phyloP scores from a whole-genome alignment of 2,888 invertebrate species.

The Drosophila lutescens region DNA sequence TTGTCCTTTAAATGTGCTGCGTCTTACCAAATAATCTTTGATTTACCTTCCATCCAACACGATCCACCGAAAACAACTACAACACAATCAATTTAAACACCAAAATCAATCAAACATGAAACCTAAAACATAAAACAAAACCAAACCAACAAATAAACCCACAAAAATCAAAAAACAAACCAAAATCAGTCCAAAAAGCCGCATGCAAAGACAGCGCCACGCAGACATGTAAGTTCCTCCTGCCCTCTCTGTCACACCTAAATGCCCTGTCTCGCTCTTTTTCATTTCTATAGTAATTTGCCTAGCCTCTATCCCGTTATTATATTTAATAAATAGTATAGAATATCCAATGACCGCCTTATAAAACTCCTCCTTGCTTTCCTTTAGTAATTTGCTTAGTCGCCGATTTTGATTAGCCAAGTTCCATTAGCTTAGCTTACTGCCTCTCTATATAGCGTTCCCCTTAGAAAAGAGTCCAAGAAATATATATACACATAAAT shows the following conservation, averaged over 20 bases:
- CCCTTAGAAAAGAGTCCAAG: neutral
- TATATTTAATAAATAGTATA: neutral
- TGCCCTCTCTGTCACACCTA: neutral
- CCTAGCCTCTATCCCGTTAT: neutral
- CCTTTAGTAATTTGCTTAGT: constrained; percentile 18
- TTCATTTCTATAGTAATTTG: neutral
- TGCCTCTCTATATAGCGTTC: neutral
- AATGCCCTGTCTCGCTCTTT: constrained; percentile 1
- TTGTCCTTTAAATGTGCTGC: constrained; percentile 35
- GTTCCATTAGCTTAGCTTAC: constrained; percentile 13
- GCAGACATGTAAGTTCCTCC: constrained; percentile 81
- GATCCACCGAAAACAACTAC: constrained; percentile 42
- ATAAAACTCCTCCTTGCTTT: neutral
- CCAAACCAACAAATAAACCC: neutral
- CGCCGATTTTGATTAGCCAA: constrained; percentile 15
- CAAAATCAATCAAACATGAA: neutral
- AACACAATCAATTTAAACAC: constrained; percentile 16
- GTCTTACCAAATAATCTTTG: constrained; percentile 55
- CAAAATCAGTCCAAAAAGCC: constrained; percentile 67
- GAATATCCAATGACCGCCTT: neutral
- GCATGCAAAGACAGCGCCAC: constrained; percentile 82
- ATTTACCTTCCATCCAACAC: constrained; percentile 59
- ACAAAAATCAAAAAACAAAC: constrained; percentile 11
- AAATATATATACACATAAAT: neutral
- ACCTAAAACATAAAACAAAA: constrained; percentile 1